phyloP scores from a whole-genome alignment of 53 echinoderm and acorn worm genomes.

The Arbacia lixula region DNA sequence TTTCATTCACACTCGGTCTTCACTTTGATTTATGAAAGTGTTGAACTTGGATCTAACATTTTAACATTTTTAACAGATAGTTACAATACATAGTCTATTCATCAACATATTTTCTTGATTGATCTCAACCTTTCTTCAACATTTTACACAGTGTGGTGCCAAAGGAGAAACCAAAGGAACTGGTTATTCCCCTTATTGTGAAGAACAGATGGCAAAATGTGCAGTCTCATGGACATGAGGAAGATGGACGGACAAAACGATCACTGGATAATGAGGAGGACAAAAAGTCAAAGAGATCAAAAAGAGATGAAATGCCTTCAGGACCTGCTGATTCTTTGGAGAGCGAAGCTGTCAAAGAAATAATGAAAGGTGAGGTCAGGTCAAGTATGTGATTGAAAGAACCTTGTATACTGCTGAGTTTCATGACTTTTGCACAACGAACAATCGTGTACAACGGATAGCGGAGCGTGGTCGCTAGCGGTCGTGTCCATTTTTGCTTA shows the following conservation, averaged over 20 bases:
- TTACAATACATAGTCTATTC: no score
- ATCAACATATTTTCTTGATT: no score
- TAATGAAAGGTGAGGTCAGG: slow-evolving; percentile 77
- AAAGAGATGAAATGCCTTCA: neutral
- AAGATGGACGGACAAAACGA: neutral
- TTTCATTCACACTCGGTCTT: no score
- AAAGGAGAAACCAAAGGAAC: slow-evolving; percentile 73
- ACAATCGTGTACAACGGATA: no score
- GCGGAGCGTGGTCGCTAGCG: no score
- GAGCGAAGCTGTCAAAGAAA: slow-evolving; percentile 84
- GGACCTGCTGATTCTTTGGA: slow-evolving; percentile 51
- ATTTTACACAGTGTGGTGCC: slow-evolving; percentile 70
- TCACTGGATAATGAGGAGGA: slow-evolving; percentile 12
- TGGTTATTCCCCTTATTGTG: slow-evolving; percentile 84
- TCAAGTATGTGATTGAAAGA: no score
- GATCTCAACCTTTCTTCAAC: no score
- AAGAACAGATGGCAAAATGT: slow-evolving; percentile 62
- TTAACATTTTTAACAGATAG: no score
- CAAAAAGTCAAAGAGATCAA: neutral
- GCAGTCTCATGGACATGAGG: neutral
- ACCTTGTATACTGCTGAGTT: neutral
- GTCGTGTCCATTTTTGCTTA: no score
- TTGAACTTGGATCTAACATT: no score
- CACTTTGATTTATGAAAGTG: no score
- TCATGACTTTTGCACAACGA: no score